Percentiles rank a stretch among this genome's conserved stretches.
Conservation (phyloP, 2,797 vertebrate genomes). For the Tamandua tetradactyla region DNA sequence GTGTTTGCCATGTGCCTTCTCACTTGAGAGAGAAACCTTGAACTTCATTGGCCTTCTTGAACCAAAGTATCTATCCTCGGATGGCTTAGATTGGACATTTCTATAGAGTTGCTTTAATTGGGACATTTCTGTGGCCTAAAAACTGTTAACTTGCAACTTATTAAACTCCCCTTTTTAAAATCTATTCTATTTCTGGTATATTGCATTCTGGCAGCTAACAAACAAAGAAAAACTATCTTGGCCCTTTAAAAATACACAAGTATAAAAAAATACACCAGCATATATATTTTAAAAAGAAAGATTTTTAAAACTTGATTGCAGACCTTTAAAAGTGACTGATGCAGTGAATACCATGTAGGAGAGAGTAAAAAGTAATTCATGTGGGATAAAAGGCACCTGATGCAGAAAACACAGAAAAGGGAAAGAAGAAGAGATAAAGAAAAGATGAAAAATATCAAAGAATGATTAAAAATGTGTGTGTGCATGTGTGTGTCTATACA, state of each 20-base stretch:
- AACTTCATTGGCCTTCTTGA: too few relatives aligned
- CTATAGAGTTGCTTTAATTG: too few relatives aligned
- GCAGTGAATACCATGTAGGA: background rate
- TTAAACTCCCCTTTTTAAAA: too few relatives aligned
- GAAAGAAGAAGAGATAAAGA: background rate
- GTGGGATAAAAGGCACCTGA: background rate
- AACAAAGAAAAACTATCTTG: background rate
- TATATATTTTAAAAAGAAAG: background rate
- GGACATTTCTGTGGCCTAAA: too few relatives aligned
- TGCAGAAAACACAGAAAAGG: background rate
- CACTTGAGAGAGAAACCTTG: too few relatives aligned
- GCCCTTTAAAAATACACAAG: background rate
- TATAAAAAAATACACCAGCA: background rate
- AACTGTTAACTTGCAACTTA: too few relatives aligned
- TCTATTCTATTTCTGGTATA: too few relatives aligned
- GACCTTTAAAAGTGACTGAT: background rate
- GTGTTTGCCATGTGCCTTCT: too few relatives aligned
- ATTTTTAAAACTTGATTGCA: background rate
- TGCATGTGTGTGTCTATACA: background rate
- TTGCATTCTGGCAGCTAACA: too few relatives aligned
- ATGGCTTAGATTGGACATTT: too few relatives aligned
- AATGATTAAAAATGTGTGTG: background rate
- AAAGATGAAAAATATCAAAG: background rate
- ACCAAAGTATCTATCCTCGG: too few relatives aligned
- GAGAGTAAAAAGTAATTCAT: background rate